Conservation (phyloP, 1,140 invertebrate species). For the Zaprionus davidi region DNA sequence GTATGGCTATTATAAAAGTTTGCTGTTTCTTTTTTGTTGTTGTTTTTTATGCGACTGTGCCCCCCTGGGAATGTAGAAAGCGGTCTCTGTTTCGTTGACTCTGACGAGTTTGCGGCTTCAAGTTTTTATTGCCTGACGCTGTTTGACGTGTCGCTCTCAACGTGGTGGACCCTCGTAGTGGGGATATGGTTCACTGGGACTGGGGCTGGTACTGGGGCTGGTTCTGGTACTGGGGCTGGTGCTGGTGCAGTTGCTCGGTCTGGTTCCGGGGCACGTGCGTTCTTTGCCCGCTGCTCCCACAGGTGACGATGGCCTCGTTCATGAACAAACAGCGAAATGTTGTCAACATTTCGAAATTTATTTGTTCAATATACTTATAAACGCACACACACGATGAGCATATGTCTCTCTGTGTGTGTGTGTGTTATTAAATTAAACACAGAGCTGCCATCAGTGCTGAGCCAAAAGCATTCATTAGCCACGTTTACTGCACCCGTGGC, state of each 20-base stretch:
- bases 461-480: slow-evolving; percentile 82
- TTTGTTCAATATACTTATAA: slow-evolving; percentile 77
- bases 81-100: slow-evolving; percentile 22
- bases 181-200: slow-evolving; percentile 20
- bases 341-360: slow-evolving; percentile 83
- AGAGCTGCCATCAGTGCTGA: slow-evolving; percentile 76
- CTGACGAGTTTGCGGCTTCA: slow-evolving; percentile 48
- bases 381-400: slow-evolving; percentile 54
- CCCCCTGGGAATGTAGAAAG: slow-evolving; percentile 34
- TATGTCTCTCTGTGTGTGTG: slow-evolving; percentile 55
- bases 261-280: slow-evolving; percentile 50
- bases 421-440: slow-evolving; percentile 83
- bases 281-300: slow-evolving; percentile 58
- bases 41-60: slow-evolving; percentile 62
- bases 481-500: slow-evolving; percentile 82
- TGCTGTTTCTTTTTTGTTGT: slow-evolving; percentile 11
- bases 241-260: slow-evolving; percentile 13
- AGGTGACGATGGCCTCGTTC: slow-evolving; percentile 82
- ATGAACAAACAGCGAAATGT: slow-evolving; percentile 82
- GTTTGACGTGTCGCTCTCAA: slow-evolving; percentile 16
- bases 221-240: not conserved
- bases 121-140: slow-evolving; percentile 58
- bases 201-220: slow-evolving; percentile 1
- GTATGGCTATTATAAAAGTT: slow-evolving; percentile 73
- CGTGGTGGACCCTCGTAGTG: slow-evolving; percentile 26